Conservation (phyloP, 30 jellyfish, hydroid and myxozoan species). For the Pelagia noctiluca region DNA sequence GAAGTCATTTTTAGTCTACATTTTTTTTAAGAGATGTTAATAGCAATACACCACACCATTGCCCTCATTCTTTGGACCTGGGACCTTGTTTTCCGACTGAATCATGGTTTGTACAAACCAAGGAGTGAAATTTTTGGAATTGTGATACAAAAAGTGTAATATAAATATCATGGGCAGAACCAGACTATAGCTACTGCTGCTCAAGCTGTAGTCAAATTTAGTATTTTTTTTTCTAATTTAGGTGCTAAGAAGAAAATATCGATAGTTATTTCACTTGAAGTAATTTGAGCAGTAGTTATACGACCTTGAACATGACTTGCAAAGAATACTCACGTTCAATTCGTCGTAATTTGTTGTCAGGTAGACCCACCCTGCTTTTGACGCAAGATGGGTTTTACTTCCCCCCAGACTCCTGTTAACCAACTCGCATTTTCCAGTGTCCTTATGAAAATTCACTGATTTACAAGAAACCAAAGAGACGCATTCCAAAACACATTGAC, state of each 20-base stretch:
- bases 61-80: no score
- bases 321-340: conserved; percentile 1
- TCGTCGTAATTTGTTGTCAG: conserved; percentile 31
- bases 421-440: conserved; percentile 33
- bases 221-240: no score
- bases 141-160: no score
- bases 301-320: neutral
- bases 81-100: no score
- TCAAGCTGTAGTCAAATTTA: neutral
- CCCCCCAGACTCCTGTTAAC: conserved; percentile 22
- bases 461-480: no score
- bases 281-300: neutral
- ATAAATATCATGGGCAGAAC: neutral
- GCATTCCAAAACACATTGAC: neutral
- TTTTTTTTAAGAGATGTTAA: no score
- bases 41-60: no score
- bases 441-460: conserved; percentile 18
- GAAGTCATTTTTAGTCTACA: no score
- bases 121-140: no score
- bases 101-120: no score
- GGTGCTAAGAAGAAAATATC: neutral
- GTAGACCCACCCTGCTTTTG: conserved; percentile 22
- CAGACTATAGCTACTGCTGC: neutral
- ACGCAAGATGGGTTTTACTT: conserved; percentile 2
- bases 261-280: neutral